A percentile compares a stretch with the other conserved stretches of the same genome.
These are phyloP conservation scores for Lysandra bellargus DNA, from an alignment of 2,888 invertebrate species.

Conservation along the genomic window DNA sequence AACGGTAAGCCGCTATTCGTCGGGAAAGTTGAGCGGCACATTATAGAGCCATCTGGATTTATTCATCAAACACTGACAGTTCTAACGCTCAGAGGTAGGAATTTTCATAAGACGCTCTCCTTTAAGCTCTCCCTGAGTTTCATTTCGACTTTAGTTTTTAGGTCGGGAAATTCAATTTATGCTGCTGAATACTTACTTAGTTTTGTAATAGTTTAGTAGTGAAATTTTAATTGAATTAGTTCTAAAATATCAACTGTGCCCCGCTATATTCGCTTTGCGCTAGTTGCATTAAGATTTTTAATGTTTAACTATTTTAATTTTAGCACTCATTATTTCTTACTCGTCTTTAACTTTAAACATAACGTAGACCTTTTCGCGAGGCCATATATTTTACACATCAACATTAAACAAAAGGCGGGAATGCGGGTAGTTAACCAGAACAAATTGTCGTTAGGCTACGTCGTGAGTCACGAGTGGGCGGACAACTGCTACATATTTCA, in stretches of 20 bases:
- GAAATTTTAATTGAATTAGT: neutral
- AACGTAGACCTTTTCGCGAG: neutral
- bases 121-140: constrained; percentile 10
- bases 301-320: too few species aligned
- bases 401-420: constrained; percentile 8
- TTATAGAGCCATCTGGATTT: constrained; percentile 78
- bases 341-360: neutral
- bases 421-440: constrained; percentile 23
- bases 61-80: constrained; percentile 76
- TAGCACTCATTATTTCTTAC: too few species aligned
- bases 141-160: constrained; percentile 25
- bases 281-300: neutral
- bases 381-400: constrained; percentile 17
- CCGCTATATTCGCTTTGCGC: neutral
- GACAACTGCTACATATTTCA: constrained; percentile 78
- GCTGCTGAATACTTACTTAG: constrained; percentile 5
- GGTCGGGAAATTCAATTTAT: constrained; percentile 20
- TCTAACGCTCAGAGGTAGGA: constrained; percentile 76
- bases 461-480: constrained; percentile 83
- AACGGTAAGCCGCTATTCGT: constrained; percentile 76
- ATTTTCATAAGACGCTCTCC: constrained; percentile 10
- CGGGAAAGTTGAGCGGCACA: constrained; percentile 81
- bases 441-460: constrained; percentile 61
- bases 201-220: neutral
- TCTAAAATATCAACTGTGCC: neutral